Base-by-base conservation (phyloP, 2,113 vertebrate species). In the Corythornis vintsioides region DNA sequence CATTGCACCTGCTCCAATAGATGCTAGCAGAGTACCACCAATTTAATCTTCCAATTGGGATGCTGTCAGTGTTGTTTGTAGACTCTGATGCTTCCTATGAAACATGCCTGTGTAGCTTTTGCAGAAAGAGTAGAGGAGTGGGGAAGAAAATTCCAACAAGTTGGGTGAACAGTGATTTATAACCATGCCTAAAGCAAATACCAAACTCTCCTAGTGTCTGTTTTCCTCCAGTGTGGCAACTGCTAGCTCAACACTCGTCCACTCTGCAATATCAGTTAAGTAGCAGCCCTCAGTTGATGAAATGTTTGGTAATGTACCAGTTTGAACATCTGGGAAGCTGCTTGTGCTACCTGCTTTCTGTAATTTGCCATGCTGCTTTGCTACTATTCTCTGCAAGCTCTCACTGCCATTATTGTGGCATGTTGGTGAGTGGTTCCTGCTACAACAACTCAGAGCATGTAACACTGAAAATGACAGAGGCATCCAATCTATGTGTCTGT, bases 131-230 rank as follows among this genome's bases (percentile, higher is more conserved):
- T 9, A 7, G 8, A 31, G 21, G 4, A 24, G 29, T 12, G 8
- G 9, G 29, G 42, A 3, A 83, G 60, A 86, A 86, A 91, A 92
- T 87, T 89, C 87, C 89, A 80, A 2, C 13, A 57, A 66, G 50
- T 76, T 77, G 52, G 67, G 55, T 83, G 87, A 89, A 91, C 78
- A 91, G 66, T 94, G 91, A 88, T 95, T 95, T 95, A 77, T 85
- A 77, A 59, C 52, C 66, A 89, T 80, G 64, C 90, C 89, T 92
- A 66, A 77, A 89, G 94, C 89, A 91, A 94, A 91, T 94, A 83
- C 91, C 75, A 59, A 33, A 21, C 64, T 83, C 38, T 94, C 92
- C 95, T 89, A 70, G 78, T 73, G 21, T 63, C 75, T 83, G 15
- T 59, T 89, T 70, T 83, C 31, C 31, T 63, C 47, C 56, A 9